A percentile compares a stretch with the other conserved stretches of the same genome.
Conservation (phyloP, 2,888 invertebrate genomes). For the Stenodera caucasica region DNA sequence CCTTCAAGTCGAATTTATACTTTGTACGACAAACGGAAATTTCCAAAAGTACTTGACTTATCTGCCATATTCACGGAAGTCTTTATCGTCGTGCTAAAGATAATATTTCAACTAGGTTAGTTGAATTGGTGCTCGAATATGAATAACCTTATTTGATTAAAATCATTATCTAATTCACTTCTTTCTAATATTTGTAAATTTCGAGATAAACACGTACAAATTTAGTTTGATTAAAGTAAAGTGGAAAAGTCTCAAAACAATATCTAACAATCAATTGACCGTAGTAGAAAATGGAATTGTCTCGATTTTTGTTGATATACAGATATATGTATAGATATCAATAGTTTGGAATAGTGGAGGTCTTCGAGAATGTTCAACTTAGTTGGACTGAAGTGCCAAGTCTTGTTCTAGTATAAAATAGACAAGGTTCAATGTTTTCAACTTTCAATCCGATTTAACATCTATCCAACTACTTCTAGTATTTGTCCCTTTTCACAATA, state of each 20-base stretch:
- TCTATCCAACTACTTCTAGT: neutral
- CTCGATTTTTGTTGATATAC: constrained; percentile 18
- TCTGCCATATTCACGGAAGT: constrained; percentile 33
- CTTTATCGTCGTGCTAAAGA: constrained; percentile 35
- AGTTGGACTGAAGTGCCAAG: constrained; percentile 29
- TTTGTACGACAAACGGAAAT: constrained; percentile 12
- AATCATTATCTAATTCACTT: neutral
- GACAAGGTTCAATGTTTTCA: constrained; percentile 26
- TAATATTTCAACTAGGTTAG: constrained; percentile 38
- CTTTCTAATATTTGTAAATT: neutral
- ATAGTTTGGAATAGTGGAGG: neutral
- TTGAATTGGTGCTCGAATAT: constrained; percentile 36
- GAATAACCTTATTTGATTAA: neutral
- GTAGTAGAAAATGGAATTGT: constrained; percentile 21
- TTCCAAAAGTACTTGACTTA: constrained; percentile 35
- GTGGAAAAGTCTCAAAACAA: neutral
- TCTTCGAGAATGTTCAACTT: constrained; percentile 23
- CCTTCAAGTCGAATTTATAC: neutral
- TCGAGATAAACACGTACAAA: neutral
- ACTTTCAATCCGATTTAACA: constrained; percentile 26
- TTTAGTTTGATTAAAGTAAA: neutral
- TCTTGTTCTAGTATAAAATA: constrained; percentile 28
- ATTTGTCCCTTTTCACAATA: neutral
- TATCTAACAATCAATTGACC: constrained; percentile 13
- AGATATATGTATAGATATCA: neutral